Evolutionary conservation across 2,888 invertebrate species (phyloP), one percentile per base, ranked within the genome.

Genomic region (Caenorhabditis sp.): DNA sequence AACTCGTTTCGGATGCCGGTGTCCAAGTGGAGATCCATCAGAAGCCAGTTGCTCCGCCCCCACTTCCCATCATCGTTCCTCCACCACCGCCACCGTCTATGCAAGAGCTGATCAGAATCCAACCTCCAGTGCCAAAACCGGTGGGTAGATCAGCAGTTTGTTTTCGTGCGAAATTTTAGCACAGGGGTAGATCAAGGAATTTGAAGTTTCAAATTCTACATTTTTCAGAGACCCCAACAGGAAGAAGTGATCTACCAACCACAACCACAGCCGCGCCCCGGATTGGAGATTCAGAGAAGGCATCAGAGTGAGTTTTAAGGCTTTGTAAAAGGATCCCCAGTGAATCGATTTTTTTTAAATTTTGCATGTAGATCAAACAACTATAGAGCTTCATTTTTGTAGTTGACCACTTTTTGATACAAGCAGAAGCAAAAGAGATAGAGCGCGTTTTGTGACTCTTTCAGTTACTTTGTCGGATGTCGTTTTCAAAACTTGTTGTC

Each of bases 1-100:
- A 70, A 64, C 54, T 77, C 7, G 61, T 84, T 10, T 85, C 85
- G 0, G 86, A 87, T 47, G 87, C 85, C 8, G 88, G 86, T 8
- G 80, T 86, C 1, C 87, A 87, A 54, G 85, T 86, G 14, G 81
- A 82, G 66, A 70, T 76, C 26, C 79, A 66, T n/a, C 74, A 72
- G 24, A 47, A 59, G 14, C 59, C 38, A 16, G 31, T 69, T 0
- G 28, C 77, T 22, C 79, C 77, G 41, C 76, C 81, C 14, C 72
- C 75, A 35, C 47, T 61, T 19, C 73, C 74, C 59, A 22, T 56
- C 26, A 38, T 59, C 26, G 61, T 61, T 51, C 82, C 82, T 26
- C 69, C 73, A 16, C 80, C 80, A 51, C 72, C 72, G 19, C 77
- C 77, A 28, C 76, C 38, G 19, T 4, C 49, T 5, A 19, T 49